phyloP scores from a whole-genome alignment of 1,140 invertebrate species.

The Megathymus violae region DNA sequence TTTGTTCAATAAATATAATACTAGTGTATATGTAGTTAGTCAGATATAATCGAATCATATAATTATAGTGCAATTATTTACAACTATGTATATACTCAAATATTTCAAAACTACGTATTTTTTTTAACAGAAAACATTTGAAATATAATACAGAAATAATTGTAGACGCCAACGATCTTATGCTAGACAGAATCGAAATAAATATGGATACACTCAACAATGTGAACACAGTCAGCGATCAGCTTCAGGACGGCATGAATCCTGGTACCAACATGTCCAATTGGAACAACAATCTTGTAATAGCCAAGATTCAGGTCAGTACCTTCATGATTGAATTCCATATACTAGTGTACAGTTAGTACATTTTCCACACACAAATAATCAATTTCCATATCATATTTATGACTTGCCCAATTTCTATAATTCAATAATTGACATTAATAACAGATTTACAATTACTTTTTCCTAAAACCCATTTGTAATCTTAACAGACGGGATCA shows the following conservation, averaged over 20 bases:
- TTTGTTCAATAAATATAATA: no score
- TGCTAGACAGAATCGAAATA: conserved; percentile 60
- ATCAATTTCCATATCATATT: no score
- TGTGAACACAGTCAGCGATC: conserved; percentile 37
- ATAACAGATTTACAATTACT: no score
- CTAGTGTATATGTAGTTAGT: no score
- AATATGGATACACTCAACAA: conserved; percentile 53
- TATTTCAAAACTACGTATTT: conserved; percentile 7
- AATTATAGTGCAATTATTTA: no score
- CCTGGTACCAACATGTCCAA: conserved; percentile 14
- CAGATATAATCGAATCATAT: no score
- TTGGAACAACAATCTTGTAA: conserved; percentile 50
- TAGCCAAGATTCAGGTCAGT: conserved; percentile 60
- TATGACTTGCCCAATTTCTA: no score
- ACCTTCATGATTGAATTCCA: neutral
- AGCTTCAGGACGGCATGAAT: conserved; percentile 5
- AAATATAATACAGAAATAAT: conserved; percentile 60
- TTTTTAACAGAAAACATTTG: conserved; percentile 51
- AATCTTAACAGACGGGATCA: no score
- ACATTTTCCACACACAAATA: no score
- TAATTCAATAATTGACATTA: no score
- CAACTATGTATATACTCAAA: no score
- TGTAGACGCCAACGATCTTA: conserved; percentile 56
- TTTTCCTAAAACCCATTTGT: no score
- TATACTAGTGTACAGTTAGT: neutral